Evolutionary conservation across 1,140 invertebrate genomes (phyloP).

Genomic region (Maniola jurtina): DNA sequence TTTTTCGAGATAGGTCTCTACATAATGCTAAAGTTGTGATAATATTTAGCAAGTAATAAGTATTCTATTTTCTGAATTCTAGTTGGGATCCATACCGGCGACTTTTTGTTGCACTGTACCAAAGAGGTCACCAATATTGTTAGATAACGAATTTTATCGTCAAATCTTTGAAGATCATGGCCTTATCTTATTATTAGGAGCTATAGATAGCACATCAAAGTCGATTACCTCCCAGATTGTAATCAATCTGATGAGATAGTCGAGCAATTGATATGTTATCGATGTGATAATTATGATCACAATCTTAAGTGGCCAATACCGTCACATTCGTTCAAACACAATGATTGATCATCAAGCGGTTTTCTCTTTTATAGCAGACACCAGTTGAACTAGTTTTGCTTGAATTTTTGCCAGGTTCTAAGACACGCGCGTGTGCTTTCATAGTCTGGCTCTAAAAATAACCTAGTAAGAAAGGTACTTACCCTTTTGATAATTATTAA

Average conservation of each 20-base stretch:
- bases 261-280: slow-evolving; percentile 13
- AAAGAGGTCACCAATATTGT: not conserved
- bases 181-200: slow-evolving; percentile 17
- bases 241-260: slow-evolving; percentile 21
- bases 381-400: not conserved
- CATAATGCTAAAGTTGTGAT: no score
- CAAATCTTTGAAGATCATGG: slow-evolving; percentile 11
- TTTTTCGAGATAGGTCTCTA: no score
- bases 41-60: no score
- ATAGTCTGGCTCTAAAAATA: no score
- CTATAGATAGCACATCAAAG: slow-evolving; percentile 30
- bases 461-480: not conserved
- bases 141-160: slow-evolving; percentile 7
- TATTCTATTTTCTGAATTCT: no score
- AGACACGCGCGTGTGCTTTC: not conserved
- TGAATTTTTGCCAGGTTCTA: not conserved
- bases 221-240: slow-evolving; percentile 19
- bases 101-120: not conserved
- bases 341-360: not conserved
- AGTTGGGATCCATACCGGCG: no score
- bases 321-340: not conserved
- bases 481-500: not conserved
- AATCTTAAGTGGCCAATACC: slow-evolving; percentile 19
- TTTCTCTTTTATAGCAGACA: not conserved
- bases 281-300: slow-evolving; percentile 1